Base-by-base conservation (phyloP, 2,888 invertebrate genomes). In the Orthosia incerta region DNA sequence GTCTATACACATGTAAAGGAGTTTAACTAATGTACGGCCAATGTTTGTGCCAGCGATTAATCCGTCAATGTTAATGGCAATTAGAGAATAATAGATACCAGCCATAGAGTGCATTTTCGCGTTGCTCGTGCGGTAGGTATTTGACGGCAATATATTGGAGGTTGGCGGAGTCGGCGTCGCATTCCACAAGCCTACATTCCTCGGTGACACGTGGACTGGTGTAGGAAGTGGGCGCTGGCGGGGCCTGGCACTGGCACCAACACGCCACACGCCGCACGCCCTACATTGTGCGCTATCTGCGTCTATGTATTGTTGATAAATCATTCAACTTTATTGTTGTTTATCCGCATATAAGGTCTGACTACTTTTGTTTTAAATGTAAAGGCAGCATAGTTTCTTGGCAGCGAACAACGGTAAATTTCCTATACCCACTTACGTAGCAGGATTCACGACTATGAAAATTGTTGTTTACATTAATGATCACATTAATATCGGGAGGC, bases 151-250 rank as follows among this genome's bases (percentile, higher is more conserved):
- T 74, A 81, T 70, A 72, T 72, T 79, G 74, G 82, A 56, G 70
- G 75, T 70, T 74, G 84, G 82, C 74, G 82, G 62, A 59, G 68
- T 77, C 66, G 26, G 26, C 77, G 83, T 68, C 82, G 80, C 86
- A 88, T 89, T 88, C 89, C 88, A 71, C 79, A 79, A 74, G 80
- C 82, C 87, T 74, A 85, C 89, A 89, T 89, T 88, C 88, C 86
- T 56, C 72, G 82, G 56, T 73, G 88, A 87, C 89, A 89, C 88
- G 87, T 88, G 89, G 84, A 79, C 72, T 74, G 88, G 84, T 80
- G 74, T 76, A 87, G 88, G 87, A 87, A 85, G 87, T 84, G 86
- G 83, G 84, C 80, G 87, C 78, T 66, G 62, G 79, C 61, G 76
- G 73, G 60, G 76, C 74, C 48, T 60, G 60, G 60, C 74, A 63